Conservation (phyloP, 2,888 invertebrate genomes). For the Ecliptopera silaceata region DNA sequence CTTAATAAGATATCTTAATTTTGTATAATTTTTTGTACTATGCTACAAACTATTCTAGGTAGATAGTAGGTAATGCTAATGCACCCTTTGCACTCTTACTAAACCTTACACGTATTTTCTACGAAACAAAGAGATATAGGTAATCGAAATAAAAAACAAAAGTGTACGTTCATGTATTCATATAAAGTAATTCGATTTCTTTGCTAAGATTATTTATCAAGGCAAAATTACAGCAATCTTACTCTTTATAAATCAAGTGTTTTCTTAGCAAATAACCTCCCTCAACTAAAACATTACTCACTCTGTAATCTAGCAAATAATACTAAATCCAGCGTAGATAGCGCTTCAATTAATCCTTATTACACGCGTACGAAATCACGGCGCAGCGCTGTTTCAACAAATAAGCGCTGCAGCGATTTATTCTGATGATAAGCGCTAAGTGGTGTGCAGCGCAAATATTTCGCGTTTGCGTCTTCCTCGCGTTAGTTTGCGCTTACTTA, state of each 20-base stretch:
- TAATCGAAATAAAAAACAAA: too few relatives aligned
- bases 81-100: too few relatives aligned
- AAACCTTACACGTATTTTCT: too few relatives aligned
- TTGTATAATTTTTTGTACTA: not conserved
- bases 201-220: too few relatives aligned
- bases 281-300: conserved; percentile 21
- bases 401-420: conserved; percentile 57
- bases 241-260: conserved; percentile 2
- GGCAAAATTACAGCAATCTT: too few relatives aligned
- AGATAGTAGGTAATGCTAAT: too few relatives aligned
- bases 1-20: not conserved
- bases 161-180: too few relatives aligned
- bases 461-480: conserved; percentile 64
- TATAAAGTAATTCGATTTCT: too few relatives aligned
- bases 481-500: conserved; percentile 74
- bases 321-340: conserved; percentile 34
- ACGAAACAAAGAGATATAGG: too few relatives aligned
- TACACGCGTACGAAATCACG: conserved; percentile 45
- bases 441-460: conserved; percentile 70
- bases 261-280: conserved; percentile 13
- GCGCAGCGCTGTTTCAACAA: conserved; percentile 44
- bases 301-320: conserved; percentile 22
- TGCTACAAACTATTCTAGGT: too few relatives aligned
- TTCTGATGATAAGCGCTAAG: conserved; percentile 62
- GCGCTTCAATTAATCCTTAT: conserved; percentile 46